Percentiles rank a stretch among this genome's conserved stretches.
Conservation (phyloP, 92 coral and sea anemone species). For the Isaurus tuberculatus region DNA sequence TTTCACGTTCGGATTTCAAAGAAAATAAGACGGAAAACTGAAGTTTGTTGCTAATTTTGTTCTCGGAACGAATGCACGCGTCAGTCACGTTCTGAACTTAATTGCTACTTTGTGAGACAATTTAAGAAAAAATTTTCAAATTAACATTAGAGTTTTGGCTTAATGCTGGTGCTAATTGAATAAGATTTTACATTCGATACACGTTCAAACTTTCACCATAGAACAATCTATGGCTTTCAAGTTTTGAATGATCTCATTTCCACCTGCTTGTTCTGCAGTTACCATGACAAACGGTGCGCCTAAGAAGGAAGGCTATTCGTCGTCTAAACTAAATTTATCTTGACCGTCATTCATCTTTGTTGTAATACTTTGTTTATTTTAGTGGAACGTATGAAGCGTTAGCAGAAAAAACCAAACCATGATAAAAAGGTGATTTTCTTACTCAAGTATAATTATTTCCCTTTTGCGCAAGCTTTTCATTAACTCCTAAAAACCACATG, state of each 20-base stretch:
- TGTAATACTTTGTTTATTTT: neutral
- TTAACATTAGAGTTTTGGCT: neutral
- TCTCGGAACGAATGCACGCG: too few relatives aligned
- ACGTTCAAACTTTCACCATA: neutral
- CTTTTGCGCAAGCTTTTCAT: conserved; percentile 13
- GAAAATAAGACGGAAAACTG: too few relatives aligned
- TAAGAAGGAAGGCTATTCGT: conserved; percentile 11
- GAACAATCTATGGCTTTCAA: conserved; percentile 34
- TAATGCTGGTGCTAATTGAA: conserved; percentile 17
- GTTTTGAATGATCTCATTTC: conserved; percentile 33
- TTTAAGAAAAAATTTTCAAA: neutral
- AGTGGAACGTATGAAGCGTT: conserved; percentile 34
- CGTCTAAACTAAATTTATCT: neutral
- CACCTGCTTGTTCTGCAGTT: conserved; percentile 32
- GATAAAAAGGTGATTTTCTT: conserved; percentile 50
- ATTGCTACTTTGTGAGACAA: neutral
- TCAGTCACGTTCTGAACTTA: neutral
- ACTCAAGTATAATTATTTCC: conserved; percentile 3
- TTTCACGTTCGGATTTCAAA: too few relatives aligned
- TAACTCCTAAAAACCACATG: conserved; percentile 37
- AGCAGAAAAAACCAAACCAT: conserved; percentile 23
- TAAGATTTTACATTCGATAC: conserved; percentile 36
- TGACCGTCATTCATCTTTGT: neutral
- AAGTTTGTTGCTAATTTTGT: too few relatives aligned
- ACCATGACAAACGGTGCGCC: conserved; percentile 1